phyloP scores from a whole-genome alignment of 2,888 invertebrate species.

The Ectemnius continuus region DNA sequence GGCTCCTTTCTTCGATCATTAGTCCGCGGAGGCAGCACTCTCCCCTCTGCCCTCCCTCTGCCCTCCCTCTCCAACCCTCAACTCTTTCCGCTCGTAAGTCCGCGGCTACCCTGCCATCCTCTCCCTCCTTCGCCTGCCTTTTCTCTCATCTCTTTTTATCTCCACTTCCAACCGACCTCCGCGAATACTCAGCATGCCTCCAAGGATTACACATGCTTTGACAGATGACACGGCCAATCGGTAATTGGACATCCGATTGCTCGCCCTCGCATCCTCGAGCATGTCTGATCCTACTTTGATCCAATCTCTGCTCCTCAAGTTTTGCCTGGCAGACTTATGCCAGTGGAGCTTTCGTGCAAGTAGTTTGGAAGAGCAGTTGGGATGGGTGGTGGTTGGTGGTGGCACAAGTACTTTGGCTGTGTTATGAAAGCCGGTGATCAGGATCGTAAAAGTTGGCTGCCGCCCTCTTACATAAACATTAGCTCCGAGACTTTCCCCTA shows the following conservation, averaged over 20 bases:
- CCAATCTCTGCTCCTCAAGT: too few relatives aligned
- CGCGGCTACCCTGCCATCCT: conserved; percentile 50
- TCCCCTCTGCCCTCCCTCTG: too few relatives aligned
- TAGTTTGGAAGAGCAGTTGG: too few relatives aligned
- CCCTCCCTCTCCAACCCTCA: too few relatives aligned
- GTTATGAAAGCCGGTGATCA: too few relatives aligned
- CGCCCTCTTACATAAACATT: conserved; percentile 3
- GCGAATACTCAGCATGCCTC: not conserved
- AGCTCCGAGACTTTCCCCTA: not conserved
- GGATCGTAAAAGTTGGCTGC: too few relatives aligned
- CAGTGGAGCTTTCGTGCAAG: too few relatives aligned
- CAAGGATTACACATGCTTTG: not conserved
- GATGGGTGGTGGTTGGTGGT: too few relatives aligned
- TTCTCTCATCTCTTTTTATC: conserved; percentile 8
- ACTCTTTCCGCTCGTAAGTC: conserved; percentile 53
- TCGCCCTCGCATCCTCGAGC: not conserved
- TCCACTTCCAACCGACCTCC: conserved; percentile 24
- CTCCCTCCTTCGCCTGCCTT: conserved; percentile 24
- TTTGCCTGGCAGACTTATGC: too few relatives aligned
- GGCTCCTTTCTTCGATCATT: conserved; percentile 76
- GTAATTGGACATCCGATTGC: conserved; percentile 8
- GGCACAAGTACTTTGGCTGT: too few relatives aligned
- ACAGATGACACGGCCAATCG: not conserved
- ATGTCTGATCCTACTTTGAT: too few relatives aligned
- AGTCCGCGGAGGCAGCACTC: conserved; percentile 62